Evolutionary conservation across 2,797 vertebrate genomes (phyloP), one percentile per base, ranked within the genome.

Genomic region (Harpagifer antarcticus): DNA sequence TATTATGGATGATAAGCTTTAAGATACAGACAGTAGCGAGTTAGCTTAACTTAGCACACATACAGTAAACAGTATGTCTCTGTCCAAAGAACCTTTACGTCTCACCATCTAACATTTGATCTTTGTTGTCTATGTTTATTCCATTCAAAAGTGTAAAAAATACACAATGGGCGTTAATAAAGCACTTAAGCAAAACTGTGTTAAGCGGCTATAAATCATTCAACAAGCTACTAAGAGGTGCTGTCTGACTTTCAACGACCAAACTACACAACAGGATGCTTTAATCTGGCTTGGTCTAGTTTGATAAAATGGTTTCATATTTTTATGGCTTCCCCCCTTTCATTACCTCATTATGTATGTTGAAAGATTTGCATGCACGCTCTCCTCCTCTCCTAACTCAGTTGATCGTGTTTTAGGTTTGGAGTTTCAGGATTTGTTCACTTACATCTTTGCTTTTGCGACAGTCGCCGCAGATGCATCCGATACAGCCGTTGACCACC

Each of bases 401-500:
- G 2, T 42, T n/a, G 1, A 15, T 8, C 19, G 48, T 63, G 2
- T 33, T 48, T 17, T n/a, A 53, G 9, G 65, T 47, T 15, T 23
- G 14, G 16, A 63, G 5, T 54, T 49, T 33, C 8, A 20, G 20
- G 31, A 49, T 23, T 56, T 13, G 14, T 42, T 49, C 44, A 88
- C 89, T 17, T 79, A 95, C 95, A 19, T 95, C 92, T 52, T 93
- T 90, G 15, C 68, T 94, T 3, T 92, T 86, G 3, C 96, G 95
- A 16, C 97, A 98, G 87, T 97, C 94, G 23, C 96, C 97, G 0
- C 97, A 98, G 79, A 97, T 68, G 88, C 96, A 96, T 44, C 97
- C 96, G 0, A 97, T 23, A 89, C 95, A 95, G 76, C 96, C 96
- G 0, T 97, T 99, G 86, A 98, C 19, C 55, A 97, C 93, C 90